Evolutionary conservation across 2,888 invertebrate genomes (phyloP), one percentile per base, ranked within the genome.

Genomic region (Cerastoderma edule): DNA sequence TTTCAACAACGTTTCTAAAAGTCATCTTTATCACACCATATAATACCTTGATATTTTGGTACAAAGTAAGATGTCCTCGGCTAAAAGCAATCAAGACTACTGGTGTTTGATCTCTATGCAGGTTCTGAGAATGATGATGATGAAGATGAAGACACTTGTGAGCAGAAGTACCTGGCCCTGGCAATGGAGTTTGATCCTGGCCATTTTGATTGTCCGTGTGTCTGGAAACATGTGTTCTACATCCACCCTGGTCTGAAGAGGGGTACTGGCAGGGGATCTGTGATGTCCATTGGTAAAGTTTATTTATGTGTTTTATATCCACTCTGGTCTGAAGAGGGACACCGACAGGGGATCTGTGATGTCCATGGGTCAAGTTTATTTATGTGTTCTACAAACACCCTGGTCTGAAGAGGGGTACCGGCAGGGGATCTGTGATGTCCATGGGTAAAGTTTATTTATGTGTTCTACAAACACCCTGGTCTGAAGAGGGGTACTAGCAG

Each of bases 201-300:
- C 2, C 94, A 95, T 91, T 96, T 96, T 91, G 94, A 95, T 53
- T 96, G 96, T 91, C 94, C 95, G 4, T 94, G 95, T n/a, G 95
- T 96, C 1, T 96, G 96, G 95, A 94, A 95, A 88, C 95, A 95
- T 8, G 94, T 94, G 64, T 96, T 96, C 88, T 92, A 93, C 67
- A 92, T 96, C 6, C 96, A 96, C 92, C 95, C 96, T 0, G 93
- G 96, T 32, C 93, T 96, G 33, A 95, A 95, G 91, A 85, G 89
- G 2, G 88, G 88, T n/a, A 60, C 83, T n/a, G 80, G 75, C 8
- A 77, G 89, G 39, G 83, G 77, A 8, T 54, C 80, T 1, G 71
- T 75, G 4, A 72, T 82, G 74, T 81, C 79, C 19, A 78, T 82
- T 66, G 83, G 85, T 85, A 63, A 32, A 67, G n/a, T n/a, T n/a